Evolutionary conservation across 2,797 vertebrate species (phyloP), one percentile per base, ranked within the genome.

Genomic region (Poecile montanus): DNA sequence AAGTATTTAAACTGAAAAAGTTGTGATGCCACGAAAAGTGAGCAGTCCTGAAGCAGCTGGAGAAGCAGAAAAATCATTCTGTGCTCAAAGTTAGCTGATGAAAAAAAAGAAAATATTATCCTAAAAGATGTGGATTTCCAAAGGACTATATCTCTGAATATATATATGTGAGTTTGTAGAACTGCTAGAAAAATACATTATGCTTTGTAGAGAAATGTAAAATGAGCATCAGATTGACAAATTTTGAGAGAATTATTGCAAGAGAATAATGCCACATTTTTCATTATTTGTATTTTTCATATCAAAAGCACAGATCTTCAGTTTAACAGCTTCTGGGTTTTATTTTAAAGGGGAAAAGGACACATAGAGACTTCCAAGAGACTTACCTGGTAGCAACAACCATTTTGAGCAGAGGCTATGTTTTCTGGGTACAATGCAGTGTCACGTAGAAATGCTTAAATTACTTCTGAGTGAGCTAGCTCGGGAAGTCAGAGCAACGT

Each of bases 401-500:
- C 66, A 47, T 91, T 96, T 76, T 89, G 45, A 79, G 45, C 44
- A 26, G 57, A 51, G 54, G 18, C 78, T 61, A 1, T 57, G 47
- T 77, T 79, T 83, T 68, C 90, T 65, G 68, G 57, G 18, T 89
- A 56, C 81, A 80, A 50, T 53, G 40, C 66, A 67, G 44, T 80
- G 57, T 82, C 53, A 63, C 4, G 25, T 58, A 91, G 80, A 91
- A 93, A 81, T 44, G 56, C 44, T 78, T 74, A 63, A 91, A 91
- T 93, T 84, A 68, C 73, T 96, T 94, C 88, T 85, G 66, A 90
- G 58, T n/a, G 88, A 95, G 85, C 66, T 88, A 67, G 76, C 86
- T 81, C 76, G 74, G 93, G 76, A 94, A 93, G 79, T 90, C 40
- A 5, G 65, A 72, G 88, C 77, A 70, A 79, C 0, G 1, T 87